Conservation (phyloP, 1,140 invertebrate species). For the honey bee (Apis mellifera) region DNA sequence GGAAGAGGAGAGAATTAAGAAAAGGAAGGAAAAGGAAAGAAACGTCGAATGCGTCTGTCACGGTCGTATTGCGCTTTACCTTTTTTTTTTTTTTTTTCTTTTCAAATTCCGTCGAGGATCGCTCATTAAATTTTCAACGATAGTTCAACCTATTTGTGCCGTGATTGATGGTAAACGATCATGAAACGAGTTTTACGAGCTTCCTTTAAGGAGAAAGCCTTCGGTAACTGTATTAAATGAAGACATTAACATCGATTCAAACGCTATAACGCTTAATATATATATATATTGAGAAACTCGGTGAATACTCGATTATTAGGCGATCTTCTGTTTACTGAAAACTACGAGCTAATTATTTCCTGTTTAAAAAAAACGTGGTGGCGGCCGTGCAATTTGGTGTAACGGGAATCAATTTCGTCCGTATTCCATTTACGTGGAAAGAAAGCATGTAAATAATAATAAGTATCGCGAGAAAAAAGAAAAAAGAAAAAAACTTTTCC, state of each 20-base stretch:
- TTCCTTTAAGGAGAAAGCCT: background rate
- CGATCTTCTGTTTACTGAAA: background rate
- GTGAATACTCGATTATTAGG: constrained; percentile 2
- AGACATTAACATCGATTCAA: constrained; percentile 15
- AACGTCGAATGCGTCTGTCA: background rate
- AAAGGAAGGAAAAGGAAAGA: too few relatives aligned
- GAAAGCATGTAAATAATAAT: too few relatives aligned
- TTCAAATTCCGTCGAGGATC: background rate
- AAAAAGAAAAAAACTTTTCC: background rate
- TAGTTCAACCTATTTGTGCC: constrained; percentile 1
- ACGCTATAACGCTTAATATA: background rate
- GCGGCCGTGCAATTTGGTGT: background rate
- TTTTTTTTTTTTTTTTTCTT: too few relatives aligned
- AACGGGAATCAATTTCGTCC: background rate
- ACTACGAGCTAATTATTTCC: background rate
- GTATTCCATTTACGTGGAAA: background rate
- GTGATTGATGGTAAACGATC: constrained; percentile 13
- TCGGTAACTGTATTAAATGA: constrained; percentile 6
- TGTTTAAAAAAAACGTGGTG: background rate
- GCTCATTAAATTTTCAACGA: constrained; percentile 13
- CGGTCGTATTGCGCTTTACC: background rate
- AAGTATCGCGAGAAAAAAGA: background rate
- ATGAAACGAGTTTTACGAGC: constrained; percentile 4
- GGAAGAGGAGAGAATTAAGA: too few relatives aligned
- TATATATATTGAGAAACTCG: constrained; percentile 15